Percentiles rank a stretch among this genome's conserved stretches.
phyloP scores from a whole-genome alignment of 2,113 vertebrate genomes.

The Lepidothrix coronata region DNA sequence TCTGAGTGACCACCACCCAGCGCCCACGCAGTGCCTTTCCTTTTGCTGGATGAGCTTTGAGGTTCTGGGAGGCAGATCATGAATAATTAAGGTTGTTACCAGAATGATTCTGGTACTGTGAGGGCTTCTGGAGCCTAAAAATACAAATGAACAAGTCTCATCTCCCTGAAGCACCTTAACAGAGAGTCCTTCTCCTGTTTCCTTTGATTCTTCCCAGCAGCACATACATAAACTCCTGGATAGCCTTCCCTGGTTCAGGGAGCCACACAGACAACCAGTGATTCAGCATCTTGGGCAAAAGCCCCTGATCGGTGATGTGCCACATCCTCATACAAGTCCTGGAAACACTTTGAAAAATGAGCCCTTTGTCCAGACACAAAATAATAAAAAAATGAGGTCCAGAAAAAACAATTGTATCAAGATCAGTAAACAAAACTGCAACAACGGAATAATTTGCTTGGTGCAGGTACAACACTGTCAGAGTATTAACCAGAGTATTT shows the following conservation, averaged over 20 bases:
- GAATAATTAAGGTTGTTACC: neutral
- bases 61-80: neutral
- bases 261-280: neutral
- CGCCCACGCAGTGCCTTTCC: neutral
- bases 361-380: neutral
- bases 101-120: neutral
- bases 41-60: no score
- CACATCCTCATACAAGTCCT: fast-evolving
- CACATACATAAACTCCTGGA: neutral
- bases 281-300: neutral
- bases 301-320: neutral
- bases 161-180: neutral
- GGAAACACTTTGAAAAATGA: constrained; percentile 16
- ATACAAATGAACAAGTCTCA: neutral
- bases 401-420: neutral
- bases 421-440: constrained; percentile 50
- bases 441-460: constrained; percentile 17
- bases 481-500: constrained; percentile 16
- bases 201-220: neutral
- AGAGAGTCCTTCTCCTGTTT: neutral
- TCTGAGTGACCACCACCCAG: neutral
- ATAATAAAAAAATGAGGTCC: constrained; percentile 13
- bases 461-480: neutral
- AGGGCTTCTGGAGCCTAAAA: neutral
- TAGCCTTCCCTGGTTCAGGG: neutral